A percentile compares a stretch with the other conserved stretches of the same genome.
phyloP scores from a whole-genome alignment of 1,140 invertebrate genomes.

The Coelopa frigida region DNA sequence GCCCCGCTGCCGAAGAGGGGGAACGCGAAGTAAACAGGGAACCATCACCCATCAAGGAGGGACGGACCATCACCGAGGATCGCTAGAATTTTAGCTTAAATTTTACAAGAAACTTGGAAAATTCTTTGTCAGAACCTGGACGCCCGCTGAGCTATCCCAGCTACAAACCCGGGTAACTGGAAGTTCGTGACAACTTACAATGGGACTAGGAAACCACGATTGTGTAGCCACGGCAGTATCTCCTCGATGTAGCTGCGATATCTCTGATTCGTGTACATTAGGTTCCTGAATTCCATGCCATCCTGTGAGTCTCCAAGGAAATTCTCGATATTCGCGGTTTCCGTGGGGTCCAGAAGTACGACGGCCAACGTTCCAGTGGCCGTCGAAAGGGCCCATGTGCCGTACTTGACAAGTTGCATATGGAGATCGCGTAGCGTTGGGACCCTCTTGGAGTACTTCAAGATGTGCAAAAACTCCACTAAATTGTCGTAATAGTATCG shows the following conservation, averaged over 20 bases:
- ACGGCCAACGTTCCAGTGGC: constrained; percentile 22
- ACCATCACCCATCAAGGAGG: too few relatives aligned
- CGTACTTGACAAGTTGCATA: constrained; percentile 23
- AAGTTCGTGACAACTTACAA: too few relatives aligned
- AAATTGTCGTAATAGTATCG: constrained; percentile 31
- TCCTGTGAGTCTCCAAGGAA: constrained; percentile 17
- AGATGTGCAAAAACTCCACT: constrained; percentile 22
- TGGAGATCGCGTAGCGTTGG: constrained; percentile 26
- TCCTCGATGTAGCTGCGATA: constrained; percentile 21
- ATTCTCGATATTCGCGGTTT: constrained; percentile 27
- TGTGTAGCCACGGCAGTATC: constrained; percentile 35
- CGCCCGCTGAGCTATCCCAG: too few relatives aligned
- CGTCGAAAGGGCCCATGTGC: constrained; percentile 17
- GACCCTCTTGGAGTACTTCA: constrained; percentile 21
- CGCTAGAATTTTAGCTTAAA: too few relatives aligned
- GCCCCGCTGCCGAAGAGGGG: too few relatives aligned
- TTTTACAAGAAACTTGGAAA: too few relatives aligned
- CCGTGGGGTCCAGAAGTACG: constrained; percentile 27
- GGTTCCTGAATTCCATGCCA: constrained; percentile 19
- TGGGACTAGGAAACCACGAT: constrained; percentile 25
- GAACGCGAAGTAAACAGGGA: too few relatives aligned
- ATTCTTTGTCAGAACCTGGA: too few relatives aligned
- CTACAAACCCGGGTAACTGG: too few relatives aligned
- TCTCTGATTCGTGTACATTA: constrained; percentile 22
- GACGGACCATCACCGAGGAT: too few relatives aligned